These are phyloP conservation scores for Acronicta aceris DNA, from an alignment of 2,888 invertebrate species.

Conservation along the genomic window DNA sequence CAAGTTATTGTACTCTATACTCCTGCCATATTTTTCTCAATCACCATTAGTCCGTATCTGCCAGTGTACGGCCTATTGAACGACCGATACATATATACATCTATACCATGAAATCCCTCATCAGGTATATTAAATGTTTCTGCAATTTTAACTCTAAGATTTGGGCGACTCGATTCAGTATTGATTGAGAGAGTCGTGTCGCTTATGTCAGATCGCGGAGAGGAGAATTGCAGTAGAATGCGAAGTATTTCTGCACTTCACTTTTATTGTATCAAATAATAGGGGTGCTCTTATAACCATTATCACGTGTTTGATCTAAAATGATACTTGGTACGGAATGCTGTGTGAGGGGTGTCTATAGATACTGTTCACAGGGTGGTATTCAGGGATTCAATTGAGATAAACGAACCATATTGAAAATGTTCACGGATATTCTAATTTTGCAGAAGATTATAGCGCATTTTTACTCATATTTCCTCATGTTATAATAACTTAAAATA, in stretches of 20 bases:
- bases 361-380: constrained; percentile 54
- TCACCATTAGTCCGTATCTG: constrained; percentile 88
- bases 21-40: constrained; percentile 87
- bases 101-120: constrained; percentile 75
- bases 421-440: not conserved
- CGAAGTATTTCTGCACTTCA: constrained; percentile 89
- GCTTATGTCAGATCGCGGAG: constrained; percentile 67
- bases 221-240: constrained; percentile 83
- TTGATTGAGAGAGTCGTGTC: constrained; percentile 43
- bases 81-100: constrained; percentile 69
- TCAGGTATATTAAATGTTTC: constrained; percentile 50
- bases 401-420: not conserved
- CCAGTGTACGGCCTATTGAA: constrained; percentile 83
- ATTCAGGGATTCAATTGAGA: constrained; percentile 27
- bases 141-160: constrained; percentile 54
- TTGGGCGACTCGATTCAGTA: constrained; percentile 42
- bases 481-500: no score
- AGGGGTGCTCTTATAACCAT: constrained; percentile 88
- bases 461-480: no score
- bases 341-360: constrained; percentile 69
- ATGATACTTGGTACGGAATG: constrained; percentile 83
- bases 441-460: not conserved
- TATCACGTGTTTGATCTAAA: constrained; percentile 90
- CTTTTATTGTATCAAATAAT: constrained; percentile 90
- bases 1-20: constrained; percentile 82